Base-by-base conservation (phyloP, 1,140 invertebrate genomes). In the Drosophila kanapiae region DNA sequence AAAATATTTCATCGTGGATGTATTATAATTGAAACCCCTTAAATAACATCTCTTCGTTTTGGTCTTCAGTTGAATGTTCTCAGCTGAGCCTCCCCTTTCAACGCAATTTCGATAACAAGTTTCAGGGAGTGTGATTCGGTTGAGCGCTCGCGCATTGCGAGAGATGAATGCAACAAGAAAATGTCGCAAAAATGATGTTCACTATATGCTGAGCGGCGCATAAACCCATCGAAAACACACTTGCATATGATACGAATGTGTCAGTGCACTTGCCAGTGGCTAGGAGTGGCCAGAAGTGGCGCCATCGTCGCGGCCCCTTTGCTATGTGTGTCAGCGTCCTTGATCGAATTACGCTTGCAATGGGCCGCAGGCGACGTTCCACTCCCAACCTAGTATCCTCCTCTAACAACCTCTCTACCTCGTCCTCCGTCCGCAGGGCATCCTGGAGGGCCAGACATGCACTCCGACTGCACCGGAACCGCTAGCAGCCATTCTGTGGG, bases 391-490 rank as follows among this genome's bases (percentile, higher is more conserved):
- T 14, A 48, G 53, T 31, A 27, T 53, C 6, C 45, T 16, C n/a
- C 31, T 27, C 29, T 13, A 23, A 43, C 18, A 6, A 4, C 3
- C 4, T 58, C 11, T 13, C 16, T 16, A 10, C 10, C 49, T 8
- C 9, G 10, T 4, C n/a, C 27, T 51, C 47, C 18, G 8, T 23
- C 16, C 48, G 14, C 71, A 93, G 92, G 92, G 92, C 47, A 91
- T 92, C 38, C 72, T 93, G 51, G 91, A 93, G 63, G 90, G 82
- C 33, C 91, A 87, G 56, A 85, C 91, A 54, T 93, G 92, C 63
- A 67, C 82, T 13, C 84, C 86, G 13, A 88, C 74, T 43, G 65
- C 91, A n/a, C 92, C 92, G 8, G 92, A 93, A 59, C 91, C 92
- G 0, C 62, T 93, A 49, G 71, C 83, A 37, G 90, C 90, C 11